These are phyloP conservation scores for Neoascia interrupta DNA, from an alignment of 2,888 invertebrate genomes.

Conservation along the genomic window DNA sequence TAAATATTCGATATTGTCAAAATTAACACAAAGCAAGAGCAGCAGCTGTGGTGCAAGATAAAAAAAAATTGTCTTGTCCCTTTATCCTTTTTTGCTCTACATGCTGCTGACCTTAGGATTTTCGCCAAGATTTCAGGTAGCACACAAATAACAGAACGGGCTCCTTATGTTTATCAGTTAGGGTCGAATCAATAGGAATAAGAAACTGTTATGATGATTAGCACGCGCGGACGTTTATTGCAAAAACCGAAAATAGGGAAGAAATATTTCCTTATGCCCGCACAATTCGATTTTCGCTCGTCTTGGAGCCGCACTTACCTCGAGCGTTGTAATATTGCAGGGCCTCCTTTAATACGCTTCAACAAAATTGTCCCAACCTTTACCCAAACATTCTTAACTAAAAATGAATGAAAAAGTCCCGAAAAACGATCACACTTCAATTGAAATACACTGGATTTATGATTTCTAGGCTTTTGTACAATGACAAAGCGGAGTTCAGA, in stretches of 20 bases:
- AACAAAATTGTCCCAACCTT: conserved; percentile 2
- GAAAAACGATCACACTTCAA: conserved; percentile 36
- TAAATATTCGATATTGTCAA: conserved; percentile 37
- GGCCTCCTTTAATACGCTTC: not conserved
- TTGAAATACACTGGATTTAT: too few relatives aligned
- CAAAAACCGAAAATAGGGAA: too few relatives aligned
- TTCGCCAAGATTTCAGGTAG: conserved; percentile 1
- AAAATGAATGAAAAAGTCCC: conserved; percentile 7
- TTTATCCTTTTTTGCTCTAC: not conserved
- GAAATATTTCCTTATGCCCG: too few relatives aligned
- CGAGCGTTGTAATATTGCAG: not conserved
- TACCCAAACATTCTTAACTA: conserved; percentile 31
- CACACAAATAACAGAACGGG: too few relatives aligned
- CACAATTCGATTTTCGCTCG: too few relatives aligned
- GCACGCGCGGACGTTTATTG: too few relatives aligned
- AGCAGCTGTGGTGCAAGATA: conserved; percentile 37
- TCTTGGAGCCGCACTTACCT: conserved; percentile 39
- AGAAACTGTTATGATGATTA: not conserved
- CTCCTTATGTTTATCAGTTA: too few relatives aligned
- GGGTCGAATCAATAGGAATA: too few relatives aligned
- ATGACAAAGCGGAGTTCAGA: not conserved
- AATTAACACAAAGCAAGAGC: conserved; percentile 35
- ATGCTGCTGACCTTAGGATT: not conserved
- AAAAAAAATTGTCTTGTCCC: not conserved
- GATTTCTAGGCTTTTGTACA: not conserved